Evolutionary conservation across 2,113 vertebrate species (phyloP), one percentile per base, ranked within the genome.

Genomic region (Blennius ocellaris): DNA sequence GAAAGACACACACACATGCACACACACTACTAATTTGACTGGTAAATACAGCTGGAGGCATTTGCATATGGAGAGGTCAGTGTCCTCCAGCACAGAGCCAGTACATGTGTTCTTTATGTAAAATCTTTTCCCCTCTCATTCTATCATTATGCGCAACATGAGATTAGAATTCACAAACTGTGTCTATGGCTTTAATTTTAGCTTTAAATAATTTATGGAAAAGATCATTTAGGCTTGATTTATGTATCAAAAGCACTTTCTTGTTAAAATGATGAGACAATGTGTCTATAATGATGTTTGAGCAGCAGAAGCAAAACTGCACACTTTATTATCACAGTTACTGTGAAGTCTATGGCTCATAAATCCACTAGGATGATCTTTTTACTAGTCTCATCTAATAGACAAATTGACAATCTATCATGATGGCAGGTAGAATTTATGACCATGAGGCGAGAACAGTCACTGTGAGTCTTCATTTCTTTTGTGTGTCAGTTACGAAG

Each of bases 61-160:
- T 92, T 92, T 92, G 89, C 89, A 89, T 92, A 65, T 52, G 74
- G 38, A 44, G 57, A 61, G 58, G 7, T 53, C 16, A 69, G 52
- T 41, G 61, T 49, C 49, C 55, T 66, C 44, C 56, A 55, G 73
- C 9, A 76, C 21, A 78, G 65, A 83, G 62, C 30, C 1, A 1
- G 54, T 57, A 56, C 83, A 9, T 30, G 4, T 30, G 21, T 30
- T 30, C 89, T 83, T 4, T 30, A 30, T 30, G 21, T 30, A 4
- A 30, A 30, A 30, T 30, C 21, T 30, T 30, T 30, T 30, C 21
- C 21, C 21, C 21, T n/a, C n/a, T n/a, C 21, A 30, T 30, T 30
- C 21, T 30, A 30, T 30, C 21, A 30, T 30, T 30, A 2, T 30
- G 4, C 21, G 2, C 21, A 30, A 30, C 21, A 30, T 30, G 21